These are phyloP conservation scores for Hedychridium roseum DNA, from an alignment of 2,888 invertebrate genomes.

Conservation along the genomic window DNA sequence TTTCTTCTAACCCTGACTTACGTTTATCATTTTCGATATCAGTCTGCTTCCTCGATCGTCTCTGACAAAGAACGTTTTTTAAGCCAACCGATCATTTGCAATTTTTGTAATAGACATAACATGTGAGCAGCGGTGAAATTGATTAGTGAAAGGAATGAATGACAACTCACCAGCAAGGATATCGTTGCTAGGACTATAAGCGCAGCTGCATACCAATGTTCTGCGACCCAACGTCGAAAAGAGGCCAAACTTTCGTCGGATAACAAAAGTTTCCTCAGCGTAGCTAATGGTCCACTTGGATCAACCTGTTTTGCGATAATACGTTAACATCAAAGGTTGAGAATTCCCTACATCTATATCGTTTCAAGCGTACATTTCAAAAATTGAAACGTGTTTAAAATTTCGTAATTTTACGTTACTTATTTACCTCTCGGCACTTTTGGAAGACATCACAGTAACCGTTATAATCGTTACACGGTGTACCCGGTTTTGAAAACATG, in stretches of 20 bases:
- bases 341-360: no score
- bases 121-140: no score
- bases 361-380: no score
- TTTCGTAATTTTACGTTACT: no score
- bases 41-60: slow-evolving; percentile 41
- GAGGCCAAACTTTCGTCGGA: slow-evolving; percentile 91
- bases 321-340: no score
- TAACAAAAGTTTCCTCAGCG: slow-evolving; percentile 82
- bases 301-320: no score
- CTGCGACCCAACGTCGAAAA: slow-evolving; percentile 85
- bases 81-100: no score
- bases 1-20: slow-evolving; percentile 39
- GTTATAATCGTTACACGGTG: slow-evolving; percentile 92
- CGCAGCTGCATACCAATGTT: slow-evolving; percentile 91
- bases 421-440: slow-evolving; percentile 80
- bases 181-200: slow-evolving; percentile 78
- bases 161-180: slow-evolving; percentile 84
- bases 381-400: no score
- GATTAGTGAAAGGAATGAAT: no score
- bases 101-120: no score
- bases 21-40: slow-evolving; percentile 40
- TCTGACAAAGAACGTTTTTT: slow-evolving; percentile 38
- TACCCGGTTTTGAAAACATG: slow-evolving; percentile 92
- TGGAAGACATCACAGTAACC: slow-evolving; percentile 81
- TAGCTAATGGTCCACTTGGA: slow-evolving; percentile 91